Evolutionary conservation across 2,113 vertebrate genomes (phyloP).

Genomic region (Anarhynchus alexandrinus): DNA sequence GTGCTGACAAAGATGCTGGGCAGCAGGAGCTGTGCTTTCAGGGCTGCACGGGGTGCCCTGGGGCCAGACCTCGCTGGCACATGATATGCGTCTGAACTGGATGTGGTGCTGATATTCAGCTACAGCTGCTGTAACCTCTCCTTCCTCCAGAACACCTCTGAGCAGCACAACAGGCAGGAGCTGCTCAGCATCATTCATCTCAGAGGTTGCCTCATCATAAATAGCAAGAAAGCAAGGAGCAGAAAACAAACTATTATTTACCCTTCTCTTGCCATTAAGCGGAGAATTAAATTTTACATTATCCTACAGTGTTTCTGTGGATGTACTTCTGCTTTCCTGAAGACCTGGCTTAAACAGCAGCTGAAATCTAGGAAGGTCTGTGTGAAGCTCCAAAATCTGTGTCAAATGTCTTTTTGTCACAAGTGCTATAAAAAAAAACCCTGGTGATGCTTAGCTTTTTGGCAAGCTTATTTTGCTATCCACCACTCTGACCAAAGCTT

Average conservation of each 20-base stretch:
- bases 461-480: not conserved
- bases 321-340: not conserved
- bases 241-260: not conserved
- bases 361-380: not conserved
- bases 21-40: not conserved
- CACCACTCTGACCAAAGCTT: not conserved
- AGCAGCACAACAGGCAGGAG: not conserved
- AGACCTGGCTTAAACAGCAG: not conserved
- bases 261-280: not conserved
- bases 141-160: not conserved
- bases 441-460: not conserved
- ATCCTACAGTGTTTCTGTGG: not conserved
- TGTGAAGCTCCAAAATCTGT: not conserved
- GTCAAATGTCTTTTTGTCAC: not conserved
- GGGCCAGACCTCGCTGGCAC: not conserved
- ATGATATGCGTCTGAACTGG: not conserved
- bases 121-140: not conserved
- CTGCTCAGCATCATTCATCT: not conserved
- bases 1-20: not conserved
- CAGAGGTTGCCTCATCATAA: not conserved
- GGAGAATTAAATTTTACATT: not conserved
- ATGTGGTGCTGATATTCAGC: not conserved
- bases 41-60: fast-evolving
- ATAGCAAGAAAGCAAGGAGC: not conserved
- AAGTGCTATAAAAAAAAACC: not conserved